Evolutionary conservation across 2,113 vertebrate genomes (phyloP).

Genomic region (Galemys pyrenaicus): DNA sequence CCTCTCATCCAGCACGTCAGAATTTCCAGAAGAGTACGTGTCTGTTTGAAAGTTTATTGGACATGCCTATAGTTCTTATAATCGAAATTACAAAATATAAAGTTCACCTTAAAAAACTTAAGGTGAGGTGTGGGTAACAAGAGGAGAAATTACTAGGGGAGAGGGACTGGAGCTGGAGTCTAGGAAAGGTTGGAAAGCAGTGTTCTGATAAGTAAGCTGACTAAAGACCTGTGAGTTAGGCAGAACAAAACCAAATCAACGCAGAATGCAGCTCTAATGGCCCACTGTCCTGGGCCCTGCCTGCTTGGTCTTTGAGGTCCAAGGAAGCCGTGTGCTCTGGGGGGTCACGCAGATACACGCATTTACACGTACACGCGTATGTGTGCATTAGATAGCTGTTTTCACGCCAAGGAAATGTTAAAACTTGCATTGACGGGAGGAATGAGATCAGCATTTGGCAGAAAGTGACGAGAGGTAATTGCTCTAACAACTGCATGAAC

Average conservation of each 20-base stretch:
- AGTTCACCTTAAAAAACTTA: neutral
- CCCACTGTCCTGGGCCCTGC: too few relatives aligned
- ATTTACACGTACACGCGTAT: rapidly evolving
- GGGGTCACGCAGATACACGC: neutral
- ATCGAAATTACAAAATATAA: neutral
- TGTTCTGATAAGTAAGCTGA: neutral
- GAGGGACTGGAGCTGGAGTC: neutral
- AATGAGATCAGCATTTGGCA: neutral
- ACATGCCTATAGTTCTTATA: neutral
- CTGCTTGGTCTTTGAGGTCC: neutral
- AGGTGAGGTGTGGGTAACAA: neutral
- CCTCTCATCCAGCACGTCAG: rapidly evolving
- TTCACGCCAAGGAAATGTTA: neutral
- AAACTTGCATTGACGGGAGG: neutral
- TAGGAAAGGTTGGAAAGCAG: neutral
- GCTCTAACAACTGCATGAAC: too few relatives aligned
- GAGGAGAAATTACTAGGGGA: neutral
- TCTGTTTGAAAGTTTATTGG: neutral
- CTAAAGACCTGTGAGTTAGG: neutral
- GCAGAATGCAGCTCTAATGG: neutral
- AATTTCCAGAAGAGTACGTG: neutral
- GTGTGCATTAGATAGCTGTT: neutral
- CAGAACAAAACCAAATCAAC: too few relatives aligned
- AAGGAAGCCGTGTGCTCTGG: neutral
- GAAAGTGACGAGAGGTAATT: neutral